Conservation (phyloP, 2,888 invertebrate species). For the Plebejus argus region DNA sequence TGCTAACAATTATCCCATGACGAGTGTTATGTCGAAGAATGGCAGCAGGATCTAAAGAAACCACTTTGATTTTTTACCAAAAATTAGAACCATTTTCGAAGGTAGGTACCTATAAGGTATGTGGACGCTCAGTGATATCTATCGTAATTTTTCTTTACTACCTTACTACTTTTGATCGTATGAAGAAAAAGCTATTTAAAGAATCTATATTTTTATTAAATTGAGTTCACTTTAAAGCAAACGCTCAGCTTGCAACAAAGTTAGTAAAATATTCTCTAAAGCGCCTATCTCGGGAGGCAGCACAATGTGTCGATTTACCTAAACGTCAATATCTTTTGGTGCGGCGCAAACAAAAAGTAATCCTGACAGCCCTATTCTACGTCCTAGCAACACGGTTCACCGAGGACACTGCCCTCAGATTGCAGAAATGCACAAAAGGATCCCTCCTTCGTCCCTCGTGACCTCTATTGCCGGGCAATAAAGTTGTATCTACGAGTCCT, state of each 20-base stretch:
- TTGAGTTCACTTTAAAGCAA: neutral
- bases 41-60: neutral
- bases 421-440: conserved; percentile 51
- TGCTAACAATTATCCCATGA: neutral
- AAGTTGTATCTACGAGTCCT: conserved; percentile 40
- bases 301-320: conserved; percentile 28
- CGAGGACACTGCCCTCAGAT: conserved; percentile 69
- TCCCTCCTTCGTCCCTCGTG: conserved; percentile 37
- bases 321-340: conserved; percentile 35
- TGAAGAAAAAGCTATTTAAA: too few relatives aligned
- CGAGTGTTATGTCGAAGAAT: neutral
- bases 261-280: conserved; percentile 1
- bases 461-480: conserved; percentile 43
- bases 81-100: neutral
- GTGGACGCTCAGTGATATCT: too few relatives aligned
- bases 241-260: neutral
- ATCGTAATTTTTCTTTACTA: too few relatives aligned
- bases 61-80: too few relatives aligned
- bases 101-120: too few relatives aligned
- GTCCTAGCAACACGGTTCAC: conserved; percentile 68
- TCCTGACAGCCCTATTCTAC: conserved; percentile 70
- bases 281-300: neutral
- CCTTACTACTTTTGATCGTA: too few relatives aligned
- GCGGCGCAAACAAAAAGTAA: conserved; percentile 50
- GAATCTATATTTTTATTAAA: neutral